Conservation (phyloP, 2,888 invertebrate genomes). For the Thalpophila matura region DNA sequence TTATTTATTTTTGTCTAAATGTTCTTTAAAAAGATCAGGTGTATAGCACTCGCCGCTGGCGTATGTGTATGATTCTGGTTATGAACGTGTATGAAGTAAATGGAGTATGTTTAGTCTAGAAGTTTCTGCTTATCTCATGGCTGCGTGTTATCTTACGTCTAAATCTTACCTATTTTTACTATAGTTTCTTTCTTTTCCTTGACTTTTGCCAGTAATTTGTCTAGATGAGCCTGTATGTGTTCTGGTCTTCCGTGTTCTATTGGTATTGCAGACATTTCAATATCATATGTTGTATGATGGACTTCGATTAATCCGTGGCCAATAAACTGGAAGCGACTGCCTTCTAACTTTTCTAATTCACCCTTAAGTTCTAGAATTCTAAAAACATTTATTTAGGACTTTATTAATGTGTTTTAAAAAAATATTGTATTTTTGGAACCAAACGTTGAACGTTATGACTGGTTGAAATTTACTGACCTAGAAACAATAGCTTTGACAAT, state of each 20-base stretch:
- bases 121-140: too few species aligned
- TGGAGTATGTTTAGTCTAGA: too few species aligned
- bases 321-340: slow-evolving; percentile 71
- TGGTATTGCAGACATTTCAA: slow-evolving; percentile 69
- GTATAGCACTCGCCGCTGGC: too few species aligned
- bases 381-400: background rate
- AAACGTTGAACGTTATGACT: too few species aligned
- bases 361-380: slow-evolving; percentile 81
- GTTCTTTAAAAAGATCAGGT: too few species aligned
- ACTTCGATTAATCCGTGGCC: slow-evolving; percentile 69
- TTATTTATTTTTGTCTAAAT: too few species aligned
- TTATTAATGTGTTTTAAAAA: background rate
- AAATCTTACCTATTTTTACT: slow-evolving; percentile 43
- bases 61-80: too few species aligned
- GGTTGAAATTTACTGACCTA: slow-evolving; percentile 66
- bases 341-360: slow-evolving; percentile 73
- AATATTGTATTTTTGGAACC: too few species aligned
- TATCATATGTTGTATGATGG: slow-evolving; percentile 71
- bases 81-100: too few species aligned
- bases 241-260: slow-evolving; percentile 63
- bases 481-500: slow-evolving; percentile 70
- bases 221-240: slow-evolving; percentile 63
- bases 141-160: too few species aligned
- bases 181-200: slow-evolving; percentile 60
- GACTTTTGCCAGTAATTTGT: slow-evolving; percentile 63